Evolutionary conservation across 2,888 invertebrate genomes (phyloP), one percentile per base, ranked within the genome.

Genomic region (Caenorhabditis sp.): DNA sequence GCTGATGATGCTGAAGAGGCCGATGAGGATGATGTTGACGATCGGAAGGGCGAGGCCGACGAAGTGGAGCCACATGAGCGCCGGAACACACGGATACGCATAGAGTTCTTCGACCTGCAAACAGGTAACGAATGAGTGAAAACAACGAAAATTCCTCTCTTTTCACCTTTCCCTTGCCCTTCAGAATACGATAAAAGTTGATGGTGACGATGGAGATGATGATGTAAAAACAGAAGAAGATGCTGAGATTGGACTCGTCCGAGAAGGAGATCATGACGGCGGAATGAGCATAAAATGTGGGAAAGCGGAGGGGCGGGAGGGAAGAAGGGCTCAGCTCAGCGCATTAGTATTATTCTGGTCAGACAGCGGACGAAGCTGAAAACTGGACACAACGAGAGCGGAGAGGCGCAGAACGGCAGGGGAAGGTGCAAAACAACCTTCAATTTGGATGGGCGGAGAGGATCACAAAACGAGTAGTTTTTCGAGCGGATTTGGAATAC

Each of bases 121-220:
- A 30, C 30, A 30, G 30, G 30, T 30, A 30, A 30, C 9, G 30
- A 5, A 30, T 30, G 30, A 7, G 9, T 9, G 9, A 30, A 5
- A 7, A 9, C 30, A 30, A 30, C 30, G 30, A 30, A 39, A n/a
- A 39, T 39, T 39, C 9, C 3, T 20, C 22, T 27, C 6, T 15
- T n/a, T 30, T 17, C 15, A 65, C 59, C 70, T 70, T 70, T 53
- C 70, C 70, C 22, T 53, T 70, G n/a, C 11, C 2, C 56, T 59
- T 59, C 22, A 59, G 53, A 24, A 70, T 43, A 3, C 70, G 52
- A 35, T 59, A 59, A 11, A 70, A 59, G 46, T 70, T 70, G 6
- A 70, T 32, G 1, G 70, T 70, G n/a, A 70, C 70, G 9, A 70
- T 70, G 45, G 59, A 70, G 13, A 70, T 70, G 52, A 70, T 59